Evolutionary conservation across 2,113 vertebrate genomes (phyloP), one percentile per base, ranked within the genome.

Genomic region (Galbula dea): DNA sequence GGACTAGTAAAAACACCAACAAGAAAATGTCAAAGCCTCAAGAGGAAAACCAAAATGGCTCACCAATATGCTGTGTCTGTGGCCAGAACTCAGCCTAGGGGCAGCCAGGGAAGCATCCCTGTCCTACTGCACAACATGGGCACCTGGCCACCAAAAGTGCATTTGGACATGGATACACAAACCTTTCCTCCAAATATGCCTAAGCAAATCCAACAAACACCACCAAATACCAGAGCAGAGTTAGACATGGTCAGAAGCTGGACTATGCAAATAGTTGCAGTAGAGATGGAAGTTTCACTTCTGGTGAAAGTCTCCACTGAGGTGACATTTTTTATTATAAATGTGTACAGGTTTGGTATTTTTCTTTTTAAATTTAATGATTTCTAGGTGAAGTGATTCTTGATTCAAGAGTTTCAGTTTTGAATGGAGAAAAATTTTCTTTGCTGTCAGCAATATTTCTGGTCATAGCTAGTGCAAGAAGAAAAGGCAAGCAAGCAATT

Each of bases 101-200:
- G 45, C 18, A 68, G 27, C 23, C 21, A 46, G 36, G 30, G 57
- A 63, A 62, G 26, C 57, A 34, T 43, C 62, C 8, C 17, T 7
- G 11, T 63, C 52, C 37, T 68, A 3, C 0, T 1, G 10, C 61
- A 69, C 29, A 86, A 24, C 0, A 0, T 3, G 24, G 5, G n/a
- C 39, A 41, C 15, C 37, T 4, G 4, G 51, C 11, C 62, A 81
- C 11, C n/a, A 49, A 45, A 5, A 5, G 23, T 37, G 2, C 2
- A 0, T 59, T 71, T 81, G 51, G 23, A 51, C 15, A 77, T 4
- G 30, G 30, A 19, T 66, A 57, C 27, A 52, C 14, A 45, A 65
- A 48, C 27, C 26, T 68, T 12, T 84, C 27, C 16, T 86, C n/a
- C 68, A 48, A 59, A 51, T 9, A 29, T 39, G 13, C 36, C 36